These are phyloP conservation scores for Sarcophaga caerulescens DNA, from an alignment of 2,888 invertebrate species.

Conservation along the genomic window DNA sequence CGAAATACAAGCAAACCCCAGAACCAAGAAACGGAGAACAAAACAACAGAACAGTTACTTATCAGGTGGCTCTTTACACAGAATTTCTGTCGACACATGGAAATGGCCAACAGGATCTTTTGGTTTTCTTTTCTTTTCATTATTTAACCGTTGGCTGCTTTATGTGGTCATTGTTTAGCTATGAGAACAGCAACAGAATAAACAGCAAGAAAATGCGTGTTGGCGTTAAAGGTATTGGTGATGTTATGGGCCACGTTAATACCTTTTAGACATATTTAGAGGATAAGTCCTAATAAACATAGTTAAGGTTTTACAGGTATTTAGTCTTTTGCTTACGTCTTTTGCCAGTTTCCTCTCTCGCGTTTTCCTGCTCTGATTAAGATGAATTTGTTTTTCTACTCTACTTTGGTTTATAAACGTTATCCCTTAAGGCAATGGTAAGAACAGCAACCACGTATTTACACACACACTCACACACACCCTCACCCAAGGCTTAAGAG, in stretches of 20 bases:
- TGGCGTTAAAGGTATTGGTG: not conserved
- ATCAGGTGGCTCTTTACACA: constrained; percentile 4
- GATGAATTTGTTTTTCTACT: constrained; percentile 25
- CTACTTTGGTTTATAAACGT: constrained; percentile 25
- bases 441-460: not conserved
- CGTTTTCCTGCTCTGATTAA: constrained; percentile 20
- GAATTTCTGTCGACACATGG: constrained; percentile 14
- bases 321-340: constrained; percentile 25
- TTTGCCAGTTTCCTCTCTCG: not conserved
- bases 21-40: not conserved
- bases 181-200: not conserved
- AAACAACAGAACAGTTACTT: not conserved
- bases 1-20: not conserved
- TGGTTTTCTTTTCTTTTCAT: not conserved
- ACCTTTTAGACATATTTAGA: constrained; percentile 57
- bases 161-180: constrained; percentile 55
- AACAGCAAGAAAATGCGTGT: not conserved
- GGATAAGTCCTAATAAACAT: constrained; percentile 41
- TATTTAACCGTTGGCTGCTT: not conserved
- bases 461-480: not conserved
- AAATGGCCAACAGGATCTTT: constrained; percentile 1
- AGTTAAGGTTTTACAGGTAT: constrained; percentile 52
- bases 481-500: constrained; percentile 40
- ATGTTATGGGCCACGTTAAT: constrained; percentile 51
- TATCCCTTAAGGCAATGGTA: not conserved